phyloP scores from a whole-genome alignment of 2,797 vertebrate species.

The Morelia viridis region DNA sequence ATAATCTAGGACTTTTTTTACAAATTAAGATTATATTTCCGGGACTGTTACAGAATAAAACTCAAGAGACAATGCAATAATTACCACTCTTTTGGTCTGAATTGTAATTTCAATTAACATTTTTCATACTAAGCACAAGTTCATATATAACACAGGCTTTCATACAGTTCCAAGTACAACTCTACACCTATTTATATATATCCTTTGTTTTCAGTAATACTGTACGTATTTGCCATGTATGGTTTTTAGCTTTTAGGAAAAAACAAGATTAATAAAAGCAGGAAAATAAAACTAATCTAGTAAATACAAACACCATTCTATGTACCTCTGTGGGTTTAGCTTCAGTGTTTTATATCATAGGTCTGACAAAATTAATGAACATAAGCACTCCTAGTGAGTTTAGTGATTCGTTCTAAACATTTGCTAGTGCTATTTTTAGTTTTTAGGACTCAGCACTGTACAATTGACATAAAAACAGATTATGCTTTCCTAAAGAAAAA shows the following conservation, averaged over 20 bases:
- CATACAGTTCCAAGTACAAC: no score
- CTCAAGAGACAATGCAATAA: background rate
- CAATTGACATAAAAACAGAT: background rate
- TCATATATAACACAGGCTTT: background rate
- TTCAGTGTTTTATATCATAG: background rate
- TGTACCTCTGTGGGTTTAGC: background rate
- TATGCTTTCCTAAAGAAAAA: background rate
- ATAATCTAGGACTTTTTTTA: background rate
- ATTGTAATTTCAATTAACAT: background rate
- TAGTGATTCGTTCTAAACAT: background rate
- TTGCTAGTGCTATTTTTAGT: background rate
- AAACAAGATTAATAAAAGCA: no score
- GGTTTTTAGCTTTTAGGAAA: background rate
- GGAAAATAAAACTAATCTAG: background rate
- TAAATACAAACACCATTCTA: background rate
- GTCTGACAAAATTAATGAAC: background rate
- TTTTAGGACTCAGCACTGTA: background rate
- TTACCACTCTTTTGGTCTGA: background rate
- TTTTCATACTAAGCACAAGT: background rate
- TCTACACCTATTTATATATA: background rate
- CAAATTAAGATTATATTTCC: background rate
- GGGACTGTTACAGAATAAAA: background rate
- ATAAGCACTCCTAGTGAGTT: background rate
- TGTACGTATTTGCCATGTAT: background rate
- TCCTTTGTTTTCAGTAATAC: background rate